Conservation (phyloP, 2,113 vertebrate genomes). For the Cyprichromis sp. region DNA sequence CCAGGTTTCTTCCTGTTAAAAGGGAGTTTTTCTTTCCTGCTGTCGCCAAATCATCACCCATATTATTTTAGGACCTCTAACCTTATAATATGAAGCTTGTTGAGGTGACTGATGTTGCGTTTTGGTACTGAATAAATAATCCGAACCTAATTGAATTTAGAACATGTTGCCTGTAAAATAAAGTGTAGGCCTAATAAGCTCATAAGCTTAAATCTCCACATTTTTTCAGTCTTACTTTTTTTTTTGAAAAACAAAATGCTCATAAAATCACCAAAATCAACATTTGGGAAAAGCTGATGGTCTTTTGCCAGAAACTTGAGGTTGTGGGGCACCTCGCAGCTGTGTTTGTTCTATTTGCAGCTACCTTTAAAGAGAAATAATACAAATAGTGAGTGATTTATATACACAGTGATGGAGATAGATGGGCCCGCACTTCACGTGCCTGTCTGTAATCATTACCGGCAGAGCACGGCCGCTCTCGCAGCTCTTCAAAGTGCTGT, state of each 20-base stretch:
- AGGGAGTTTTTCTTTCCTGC: background rate
- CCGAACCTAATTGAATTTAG: background rate
- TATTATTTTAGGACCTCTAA: background rate
- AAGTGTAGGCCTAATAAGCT: background rate
- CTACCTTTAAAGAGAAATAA: background rate
- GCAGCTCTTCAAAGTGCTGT: conserved; percentile 33
- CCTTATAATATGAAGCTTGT: background rate
- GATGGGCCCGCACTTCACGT: background rate
- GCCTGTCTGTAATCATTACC: background rate
- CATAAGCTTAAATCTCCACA: background rate
- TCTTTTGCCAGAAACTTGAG: background rate
- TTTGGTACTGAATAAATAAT: background rate
- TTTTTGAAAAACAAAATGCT: background rate
- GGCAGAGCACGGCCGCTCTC: background rate
- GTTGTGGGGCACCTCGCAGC: background rate
- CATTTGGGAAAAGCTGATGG: background rate
- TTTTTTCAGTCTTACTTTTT: background rate
- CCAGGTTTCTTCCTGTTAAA: background rate
- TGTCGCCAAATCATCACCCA: background rate
- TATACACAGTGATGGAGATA: background rate
- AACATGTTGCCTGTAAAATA: background rate
- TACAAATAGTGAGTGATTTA: background rate
- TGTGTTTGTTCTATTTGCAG: background rate
- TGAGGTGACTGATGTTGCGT: background rate
- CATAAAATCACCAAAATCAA: background rate